These are phyloP conservation scores for Polia nebulosa DNA, from an alignment of 2,888 invertebrate species.

Conservation along the genomic window DNA sequence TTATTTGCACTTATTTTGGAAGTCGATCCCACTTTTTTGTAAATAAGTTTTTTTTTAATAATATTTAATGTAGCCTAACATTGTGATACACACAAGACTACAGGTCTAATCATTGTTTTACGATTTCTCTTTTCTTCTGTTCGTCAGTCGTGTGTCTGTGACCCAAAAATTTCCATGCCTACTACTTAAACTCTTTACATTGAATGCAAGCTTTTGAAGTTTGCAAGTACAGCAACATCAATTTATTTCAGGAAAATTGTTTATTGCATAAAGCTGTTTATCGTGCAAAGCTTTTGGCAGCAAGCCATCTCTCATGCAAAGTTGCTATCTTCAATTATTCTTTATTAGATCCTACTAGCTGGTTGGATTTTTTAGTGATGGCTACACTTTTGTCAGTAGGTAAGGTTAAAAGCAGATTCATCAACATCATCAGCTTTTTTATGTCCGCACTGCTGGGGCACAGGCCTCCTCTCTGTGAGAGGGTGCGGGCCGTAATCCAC, in stretches of 20 bases:
- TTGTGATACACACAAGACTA: no score
- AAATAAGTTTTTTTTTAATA: no score
- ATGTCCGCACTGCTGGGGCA: no score
- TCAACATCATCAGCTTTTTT: no score
- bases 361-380: conserved; percentile 29
- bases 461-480: no score
- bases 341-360: conserved; percentile 40
- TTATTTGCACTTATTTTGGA: no score
- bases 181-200: conserved; percentile 5
- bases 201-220: conserved; percentile 29
- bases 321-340: conserved; percentile 56
- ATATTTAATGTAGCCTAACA: no score
- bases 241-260: conserved; percentile 51
- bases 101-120: no score
- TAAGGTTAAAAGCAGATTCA: neutral
- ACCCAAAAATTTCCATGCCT: neutral
- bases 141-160: no score
- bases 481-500: no score
- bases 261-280: conserved; percentile 49
- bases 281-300: conserved; percentile 49
- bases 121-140: no score
- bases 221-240: conserved; percentile 22
- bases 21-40: no score
- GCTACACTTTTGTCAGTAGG: conserved; percentile 6
- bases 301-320: conserved; percentile 48